Evolutionary conservation across 2,888 invertebrate genomes (phyloP), one percentile per base, ranked within the genome.

Genomic region (Heliconius cydno): DNA sequence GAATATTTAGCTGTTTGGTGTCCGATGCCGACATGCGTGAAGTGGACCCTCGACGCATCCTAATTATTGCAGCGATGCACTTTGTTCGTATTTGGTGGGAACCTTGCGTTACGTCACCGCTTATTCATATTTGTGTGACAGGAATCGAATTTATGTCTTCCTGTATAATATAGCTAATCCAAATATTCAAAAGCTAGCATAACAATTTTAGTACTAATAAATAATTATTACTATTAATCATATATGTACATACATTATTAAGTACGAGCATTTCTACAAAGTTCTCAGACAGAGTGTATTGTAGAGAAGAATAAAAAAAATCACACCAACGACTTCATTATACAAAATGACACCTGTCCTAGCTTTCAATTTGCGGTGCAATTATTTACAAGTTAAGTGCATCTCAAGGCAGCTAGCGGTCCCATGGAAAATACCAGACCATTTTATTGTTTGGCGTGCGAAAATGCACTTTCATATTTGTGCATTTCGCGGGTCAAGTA

Each of bases 1-100:
- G 93, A 94, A 94, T 94, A 93, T 94, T 91, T 88, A 89, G 91
- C 88, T 90, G 93, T 92, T 92, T 90, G 90, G 91, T 90, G 89
- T 85, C 87, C 88, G 88, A 87, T 87, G 92, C 92, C 93, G 93
- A 90, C 92, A 89, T 87, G 89, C 86, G 86, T 87, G 86, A 85
- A 86, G 86, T 86, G 88, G 84, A 89, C 92, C 85, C 87, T 82
- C 86, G 81, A 83, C 87, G 95, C 93, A 95, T 95, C 88, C 89
- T 93, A 94, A 95, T 94, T 89, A 91, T 83, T 91, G 91, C 92
- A 90, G 79, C 86, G 88, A 89, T 94, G 94, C 93, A 92, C 86
- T 89, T 84, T 80, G 87, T 86, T 78, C 81, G 82, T 86, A 86
- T 85, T 87, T 86, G 88, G 91, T 93, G 93, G 90, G 93, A 93